A percentile compares a stretch with the other conserved stretches of the same genome.
phyloP scores from a whole-genome alignment of 2,113 vertebrate genomes.

The Taxidea taxus region DNA sequence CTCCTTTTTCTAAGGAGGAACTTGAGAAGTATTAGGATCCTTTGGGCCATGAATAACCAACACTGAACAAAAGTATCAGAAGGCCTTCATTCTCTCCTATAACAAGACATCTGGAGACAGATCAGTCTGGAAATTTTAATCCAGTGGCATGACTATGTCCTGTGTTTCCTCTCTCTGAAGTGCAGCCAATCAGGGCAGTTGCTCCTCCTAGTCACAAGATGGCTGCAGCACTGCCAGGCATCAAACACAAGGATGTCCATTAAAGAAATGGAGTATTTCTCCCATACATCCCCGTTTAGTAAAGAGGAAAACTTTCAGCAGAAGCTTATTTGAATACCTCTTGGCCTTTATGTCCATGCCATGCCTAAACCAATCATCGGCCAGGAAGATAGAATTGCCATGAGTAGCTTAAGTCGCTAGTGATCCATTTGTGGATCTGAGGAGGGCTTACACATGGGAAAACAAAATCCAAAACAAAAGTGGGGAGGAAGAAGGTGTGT shows the following conservation, averaged over 20 bases:
- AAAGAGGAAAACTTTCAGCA: background rate
- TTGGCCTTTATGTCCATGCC: background rate
- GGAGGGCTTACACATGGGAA: background rate
- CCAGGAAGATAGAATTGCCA: background rate
- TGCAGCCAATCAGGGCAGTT: background rate
- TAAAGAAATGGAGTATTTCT: background rate
- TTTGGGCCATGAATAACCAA: background rate
- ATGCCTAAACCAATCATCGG: background rate
- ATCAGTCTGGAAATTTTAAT: background rate
- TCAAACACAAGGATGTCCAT: background rate
- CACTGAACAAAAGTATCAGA: background rate
- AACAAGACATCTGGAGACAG: background rate
- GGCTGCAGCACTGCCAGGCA: background rate
- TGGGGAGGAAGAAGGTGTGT: background rate
- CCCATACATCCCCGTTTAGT: background rate
- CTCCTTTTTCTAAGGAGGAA: background rate
- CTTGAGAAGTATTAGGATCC: background rate
- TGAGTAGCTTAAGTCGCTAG: background rate
- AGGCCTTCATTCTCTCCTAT: background rate
- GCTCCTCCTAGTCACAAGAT: background rate
- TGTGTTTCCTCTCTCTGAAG: background rate
- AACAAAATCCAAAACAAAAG: background rate
- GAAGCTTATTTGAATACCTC: background rate
- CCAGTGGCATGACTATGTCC: no score
- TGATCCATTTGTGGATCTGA: background rate